phyloP scores from a whole-genome alignment of 1,140 invertebrate genomes.

The Heterodera carotae region DNA sequence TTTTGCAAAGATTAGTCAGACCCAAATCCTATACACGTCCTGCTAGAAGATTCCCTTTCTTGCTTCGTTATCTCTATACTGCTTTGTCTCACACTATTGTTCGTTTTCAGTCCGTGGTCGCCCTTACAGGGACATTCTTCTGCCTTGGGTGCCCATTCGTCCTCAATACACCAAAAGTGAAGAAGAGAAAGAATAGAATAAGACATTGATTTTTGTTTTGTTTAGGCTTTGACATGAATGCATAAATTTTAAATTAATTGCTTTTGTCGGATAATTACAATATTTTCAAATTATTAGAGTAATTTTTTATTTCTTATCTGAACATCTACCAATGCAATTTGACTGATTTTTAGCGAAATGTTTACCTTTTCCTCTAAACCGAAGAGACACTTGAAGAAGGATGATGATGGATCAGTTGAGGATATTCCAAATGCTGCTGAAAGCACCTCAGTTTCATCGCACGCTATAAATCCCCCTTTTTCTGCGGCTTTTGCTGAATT shows the following conservation, averaged over 20 bases:
- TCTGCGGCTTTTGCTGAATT: not conserved
- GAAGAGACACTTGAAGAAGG: not conserved
- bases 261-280: too few species aligned
- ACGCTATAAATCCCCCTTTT: not conserved
- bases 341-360: not conserved
- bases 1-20: too few species aligned
- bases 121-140: constrained; percentile 52
- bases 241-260: too few species aligned
- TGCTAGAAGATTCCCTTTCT: too few species aligned
- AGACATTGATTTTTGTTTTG: too few species aligned
- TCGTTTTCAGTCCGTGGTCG: constrained; percentile 58
- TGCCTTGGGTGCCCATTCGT: constrained; percentile 60
- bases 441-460: not conserved
- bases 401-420: not conserved
- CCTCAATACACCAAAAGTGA: constrained; percentile 12
- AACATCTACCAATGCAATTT: not conserved
- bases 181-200: too few species aligned
- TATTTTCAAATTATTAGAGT: not conserved
- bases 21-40: too few species aligned
- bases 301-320: not conserved
- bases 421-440: not conserved
- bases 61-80: too few species aligned
- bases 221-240: too few species aligned
- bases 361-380: constrained; percentile 7
- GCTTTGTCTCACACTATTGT: constrained; percentile 51